phyloP scores from a whole-genome alignment of 2,888 invertebrate genomes.

The Zhuqinia jingwanae region DNA sequence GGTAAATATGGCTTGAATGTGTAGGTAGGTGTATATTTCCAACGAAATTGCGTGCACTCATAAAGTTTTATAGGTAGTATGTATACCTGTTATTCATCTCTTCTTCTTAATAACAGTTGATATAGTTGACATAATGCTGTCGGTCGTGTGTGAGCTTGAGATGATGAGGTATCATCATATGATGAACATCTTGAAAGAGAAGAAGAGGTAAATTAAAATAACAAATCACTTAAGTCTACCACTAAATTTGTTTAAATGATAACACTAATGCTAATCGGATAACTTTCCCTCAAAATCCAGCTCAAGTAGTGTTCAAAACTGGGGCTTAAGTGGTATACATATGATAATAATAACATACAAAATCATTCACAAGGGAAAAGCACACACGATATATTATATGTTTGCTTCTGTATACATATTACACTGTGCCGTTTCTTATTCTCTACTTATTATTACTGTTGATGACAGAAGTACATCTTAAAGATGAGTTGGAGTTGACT shows the following conservation, averaged over 20 bases:
- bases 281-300: slow-evolving; percentile 71
- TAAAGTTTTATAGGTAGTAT: neutral
- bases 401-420: neutral
- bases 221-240: slow-evolving; percentile 68
- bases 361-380: slow-evolving; percentile 30
- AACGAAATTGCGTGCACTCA: too few species aligned
- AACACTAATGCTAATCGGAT: slow-evolving; percentile 75
- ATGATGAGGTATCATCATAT: slow-evolving; percentile 46
- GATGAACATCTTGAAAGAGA: slow-evolving; percentile 47
- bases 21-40: too few species aligned
- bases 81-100: neutral
- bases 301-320: slow-evolving; percentile 61
- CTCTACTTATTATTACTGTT: neutral
- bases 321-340: slow-evolving; percentile 36
- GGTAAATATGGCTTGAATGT: too few species aligned
- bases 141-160: slow-evolving; percentile 35
- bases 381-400: too few species aligned
- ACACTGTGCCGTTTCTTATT: slow-evolving; percentile 16
- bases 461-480: neutral
- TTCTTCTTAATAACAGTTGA: neutral
- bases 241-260: slow-evolving; percentile 72
- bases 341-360: too few species aligned
- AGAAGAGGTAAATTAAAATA: slow-evolving; percentile 69
- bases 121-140: slow-evolving; percentile 31
- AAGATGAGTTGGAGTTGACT: slow-evolving; percentile 39